Evolutionary conservation across 92 coral and sea anemone species (phyloP), one percentile per base, ranked within the genome.

Genomic region (Epizoanthus illoricatus): DNA sequence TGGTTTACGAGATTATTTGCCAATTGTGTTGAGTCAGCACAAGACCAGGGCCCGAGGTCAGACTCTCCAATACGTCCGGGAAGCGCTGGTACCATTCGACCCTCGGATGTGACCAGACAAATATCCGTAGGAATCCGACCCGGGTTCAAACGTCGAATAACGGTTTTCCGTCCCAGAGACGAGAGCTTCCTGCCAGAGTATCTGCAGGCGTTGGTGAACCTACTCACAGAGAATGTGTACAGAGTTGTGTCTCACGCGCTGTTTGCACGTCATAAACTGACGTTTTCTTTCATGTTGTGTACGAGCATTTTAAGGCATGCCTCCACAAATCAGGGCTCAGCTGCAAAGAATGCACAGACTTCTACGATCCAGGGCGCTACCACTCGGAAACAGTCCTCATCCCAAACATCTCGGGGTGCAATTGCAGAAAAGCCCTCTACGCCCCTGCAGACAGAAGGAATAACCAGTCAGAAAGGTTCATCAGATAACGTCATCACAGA

Each of bases 271-370:
- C 98, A 95, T 81, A 89, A 89, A 63, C 88, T 88, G 43, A 91
- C 97, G 49, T 95, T 95, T 67, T 93, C 98, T 17, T 95, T 95
- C 80, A 87, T 95, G 92, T 65, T 95, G 65, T 95, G 98, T 82
- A 85, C 91, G 23, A 88, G 88, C 24, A 91, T 95, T 71, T 63
- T 91, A 86, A 90, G 88, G 83, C 88, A 91, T 64, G 90, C 87
- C 55, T 81, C 81, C 20, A 75, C 28, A 71, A 58, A 21, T 5
- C 28, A 57, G 41, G 71, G 33, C 42, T 19, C 72, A 5, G 17
- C 19, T 45, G 40, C 52, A 12, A 41, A 68, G 73, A 39, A 15
- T 5, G 73, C 13, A 11, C 9, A 45, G 10, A 45, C 52, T 7
- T 68, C 73, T 33, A 41, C 52, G 2, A 68, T 45, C 0, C 20